These are phyloP conservation scores for Tupaia tana DNA, from an alignment of 2,113 vertebrate species.

Conservation along the genomic window DNA sequence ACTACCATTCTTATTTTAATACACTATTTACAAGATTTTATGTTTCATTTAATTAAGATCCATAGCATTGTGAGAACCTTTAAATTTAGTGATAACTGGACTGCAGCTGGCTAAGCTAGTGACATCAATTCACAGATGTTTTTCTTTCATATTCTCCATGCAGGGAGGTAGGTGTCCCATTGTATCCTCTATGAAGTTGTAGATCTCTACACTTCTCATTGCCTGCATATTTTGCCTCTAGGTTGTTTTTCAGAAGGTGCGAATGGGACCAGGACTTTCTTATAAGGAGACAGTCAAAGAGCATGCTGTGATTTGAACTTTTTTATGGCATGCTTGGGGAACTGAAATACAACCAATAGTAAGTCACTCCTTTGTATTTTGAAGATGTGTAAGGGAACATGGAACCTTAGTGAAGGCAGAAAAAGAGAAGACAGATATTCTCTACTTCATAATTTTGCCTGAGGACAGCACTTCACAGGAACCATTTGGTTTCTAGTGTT, in stretches of 20 bases:
- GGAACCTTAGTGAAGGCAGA: background rate
- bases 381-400: background rate
- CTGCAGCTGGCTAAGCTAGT: background rate
- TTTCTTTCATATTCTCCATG: background rate
- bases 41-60: constrained; percentile 40
- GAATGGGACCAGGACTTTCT: background rate
- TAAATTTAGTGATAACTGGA: background rate
- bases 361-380: constrained; percentile 29
- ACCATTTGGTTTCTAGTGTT: constrained; percentile 49
- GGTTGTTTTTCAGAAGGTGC: background rate
- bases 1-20: background rate
- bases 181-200: background rate
- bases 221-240: constrained; percentile 7
- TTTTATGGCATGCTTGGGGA: background rate
- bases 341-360: constrained; percentile 4
- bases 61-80: background rate
- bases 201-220: background rate
- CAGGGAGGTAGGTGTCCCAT: background rate
- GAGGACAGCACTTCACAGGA: background rate
- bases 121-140: constrained; percentile 6
- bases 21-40: background rate
- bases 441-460: constrained; percentile 12
- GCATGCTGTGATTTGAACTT: constrained; percentile 15
- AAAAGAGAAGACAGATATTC: background rate
- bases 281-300: background rate